phyloP scores from a whole-genome alignment of 1,140 invertebrate genomes.

The Mercenaria mercenaria region DNA sequence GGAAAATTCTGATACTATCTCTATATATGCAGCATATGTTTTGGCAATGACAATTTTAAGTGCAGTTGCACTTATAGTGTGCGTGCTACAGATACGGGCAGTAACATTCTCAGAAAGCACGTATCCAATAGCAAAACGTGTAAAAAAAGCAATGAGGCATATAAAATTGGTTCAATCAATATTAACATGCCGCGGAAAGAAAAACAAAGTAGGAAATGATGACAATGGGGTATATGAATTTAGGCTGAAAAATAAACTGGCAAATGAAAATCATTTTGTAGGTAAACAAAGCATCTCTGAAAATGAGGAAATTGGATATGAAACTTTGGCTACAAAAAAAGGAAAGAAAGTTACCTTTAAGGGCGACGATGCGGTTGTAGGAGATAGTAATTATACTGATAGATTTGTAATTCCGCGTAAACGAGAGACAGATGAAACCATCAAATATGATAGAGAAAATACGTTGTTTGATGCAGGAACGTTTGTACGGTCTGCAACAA shows the following conservation, averaged over 20 bases:
- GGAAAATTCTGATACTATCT: conserved; percentile 56
- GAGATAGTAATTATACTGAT: not conserved
- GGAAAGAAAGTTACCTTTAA: not conserved
- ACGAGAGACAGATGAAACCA: not conserved
- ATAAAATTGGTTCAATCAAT: not conserved
- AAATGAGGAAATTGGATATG: not conserved
- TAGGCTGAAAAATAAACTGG: too few species aligned
- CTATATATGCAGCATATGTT: conserved; percentile 33
- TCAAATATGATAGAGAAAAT: not conserved
- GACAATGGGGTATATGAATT: too few species aligned
- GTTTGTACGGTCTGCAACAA: not conserved
- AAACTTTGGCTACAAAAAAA: not conserved
- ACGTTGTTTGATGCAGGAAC: not conserved
- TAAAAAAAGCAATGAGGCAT: not conserved
- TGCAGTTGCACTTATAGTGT: not conserved
- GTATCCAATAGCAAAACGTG: not conserved
- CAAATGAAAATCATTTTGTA: not conserved
- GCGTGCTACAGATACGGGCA: conserved; percentile 10
- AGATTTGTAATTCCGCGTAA: not conserved
- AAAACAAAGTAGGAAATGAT: not conserved
- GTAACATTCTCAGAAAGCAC: not conserved
- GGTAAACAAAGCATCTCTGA: not conserved
- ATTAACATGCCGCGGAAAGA: not conserved
- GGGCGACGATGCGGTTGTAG: not conserved
- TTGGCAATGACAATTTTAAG: conserved; percentile 27